A percentile compares a stretch with the other conserved stretches of the same genome.
These are phyloP conservation scores for Marronus borbonicus DNA, from an alignment of 2,888 invertebrate genomes.

Conservation along the genomic window DNA sequence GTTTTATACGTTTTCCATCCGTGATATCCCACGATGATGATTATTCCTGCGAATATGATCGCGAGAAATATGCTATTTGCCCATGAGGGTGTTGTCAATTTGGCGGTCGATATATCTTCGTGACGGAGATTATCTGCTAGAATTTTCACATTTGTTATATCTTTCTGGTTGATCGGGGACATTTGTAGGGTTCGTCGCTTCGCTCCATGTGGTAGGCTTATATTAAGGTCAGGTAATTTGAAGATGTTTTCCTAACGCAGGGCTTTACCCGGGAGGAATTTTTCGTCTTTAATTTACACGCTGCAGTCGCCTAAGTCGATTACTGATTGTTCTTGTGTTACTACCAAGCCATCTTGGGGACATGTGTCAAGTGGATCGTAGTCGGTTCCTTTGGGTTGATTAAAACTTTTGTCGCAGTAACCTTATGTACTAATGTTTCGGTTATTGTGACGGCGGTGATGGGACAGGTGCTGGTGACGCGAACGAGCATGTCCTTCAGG, in stretches of 20 bases:
- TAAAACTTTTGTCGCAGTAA: conserved; percentile 16
- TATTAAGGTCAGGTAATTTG: conserved; percentile 15
- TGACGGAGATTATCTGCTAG: too few relatives aligned
- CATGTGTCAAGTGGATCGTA: too few relatives aligned
- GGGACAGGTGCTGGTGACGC: conserved; percentile 7
- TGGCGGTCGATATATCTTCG: too few relatives aligned
- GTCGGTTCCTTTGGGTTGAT: conserved; percentile 29
- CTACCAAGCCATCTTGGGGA: too few relatives aligned
- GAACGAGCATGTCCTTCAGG: conserved; percentile 3
- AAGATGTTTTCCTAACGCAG: conserved; percentile 18
- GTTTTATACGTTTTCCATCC: too few relatives aligned
- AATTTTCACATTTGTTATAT: not conserved
- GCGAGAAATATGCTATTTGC: too few relatives aligned
- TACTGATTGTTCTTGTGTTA: too few relatives aligned
- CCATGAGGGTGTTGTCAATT: too few relatives aligned
- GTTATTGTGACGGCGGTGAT: not conserved
- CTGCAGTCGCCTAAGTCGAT: conserved; percentile 14
- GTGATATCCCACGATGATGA: too few relatives aligned
- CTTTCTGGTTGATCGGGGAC: not conserved
- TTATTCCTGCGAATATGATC: too few relatives aligned
- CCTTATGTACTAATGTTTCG: conserved; percentile 17
- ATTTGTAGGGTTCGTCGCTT: not conserved
- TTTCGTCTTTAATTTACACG: conserved; percentile 18
- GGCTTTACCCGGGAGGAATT: not conserved
- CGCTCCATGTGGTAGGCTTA: conserved; percentile 14